phyloP scores from a whole-genome alignment of 2,888 invertebrate species.

The Drosophila koepferae region DNA sequence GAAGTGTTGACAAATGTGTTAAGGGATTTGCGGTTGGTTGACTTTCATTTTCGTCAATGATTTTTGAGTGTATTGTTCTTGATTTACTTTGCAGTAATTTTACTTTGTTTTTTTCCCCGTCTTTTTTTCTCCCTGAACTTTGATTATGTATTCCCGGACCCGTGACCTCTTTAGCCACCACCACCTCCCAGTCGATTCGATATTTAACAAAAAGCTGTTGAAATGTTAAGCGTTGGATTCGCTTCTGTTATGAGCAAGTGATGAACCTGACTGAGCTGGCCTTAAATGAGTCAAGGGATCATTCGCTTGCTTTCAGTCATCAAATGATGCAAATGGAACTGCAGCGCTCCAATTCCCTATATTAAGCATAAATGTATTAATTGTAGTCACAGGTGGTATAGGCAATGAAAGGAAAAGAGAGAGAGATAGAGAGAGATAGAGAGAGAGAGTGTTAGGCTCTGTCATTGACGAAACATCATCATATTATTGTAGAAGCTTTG shows the following conservation, averaged over 20 bases:
- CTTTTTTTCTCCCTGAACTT: constrained; percentile 17
- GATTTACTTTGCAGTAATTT: constrained; percentile 56
- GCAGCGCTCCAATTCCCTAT: background rate
- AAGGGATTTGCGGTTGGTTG: constrained; percentile 82
- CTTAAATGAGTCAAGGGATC: background rate
- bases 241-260: background rate
- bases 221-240: background rate
- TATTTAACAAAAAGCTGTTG: constrained; percentile 2
- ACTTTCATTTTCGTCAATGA: constrained; percentile 65
- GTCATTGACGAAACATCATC: too few species aligned
- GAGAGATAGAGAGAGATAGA: too few species aligned
- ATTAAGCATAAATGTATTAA: background rate
- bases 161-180: background rate
- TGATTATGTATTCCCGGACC: constrained; percentile 27
- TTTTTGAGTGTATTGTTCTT: constrained; percentile 66
- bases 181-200: background rate
- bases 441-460: too few species aligned
- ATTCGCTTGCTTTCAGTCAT: background rate
- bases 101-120: constrained; percentile 1
- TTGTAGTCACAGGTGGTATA: background rate
- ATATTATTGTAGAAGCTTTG: too few species aligned
- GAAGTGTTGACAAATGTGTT: constrained; percentile 84
- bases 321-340: background rate
- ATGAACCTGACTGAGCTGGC: background rate
- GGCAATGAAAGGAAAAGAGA: too few species aligned